phyloP scores from a whole-genome alignment of 2,888 invertebrate genomes.

The Syrista parreyssii region DNA sequence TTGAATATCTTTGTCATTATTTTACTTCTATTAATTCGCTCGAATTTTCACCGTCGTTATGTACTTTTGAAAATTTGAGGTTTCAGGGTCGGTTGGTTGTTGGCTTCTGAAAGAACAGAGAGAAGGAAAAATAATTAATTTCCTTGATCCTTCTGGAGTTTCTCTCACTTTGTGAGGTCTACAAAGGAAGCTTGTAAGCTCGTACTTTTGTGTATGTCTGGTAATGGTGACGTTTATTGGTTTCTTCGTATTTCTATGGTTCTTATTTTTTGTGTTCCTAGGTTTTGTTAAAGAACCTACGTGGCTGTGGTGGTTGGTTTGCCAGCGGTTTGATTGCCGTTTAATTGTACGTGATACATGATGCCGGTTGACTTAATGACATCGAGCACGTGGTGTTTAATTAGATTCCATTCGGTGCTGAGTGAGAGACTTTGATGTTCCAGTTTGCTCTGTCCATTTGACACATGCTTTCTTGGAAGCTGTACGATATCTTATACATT shows the following conservation, averaged over 20 bases:
- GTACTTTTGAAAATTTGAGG: background rate
- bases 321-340: background rate
- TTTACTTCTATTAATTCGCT: background rate
- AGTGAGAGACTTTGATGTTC: background rate
- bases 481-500: background rate
- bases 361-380: background rate
- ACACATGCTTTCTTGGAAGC: background rate
- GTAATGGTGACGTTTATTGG: background rate
- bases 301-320: background rate
- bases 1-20: background rate
- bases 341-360: background rate
- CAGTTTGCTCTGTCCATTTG: background rate
- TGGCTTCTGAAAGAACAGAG: background rate
- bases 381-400: background rate
- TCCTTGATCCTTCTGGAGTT: background rate
- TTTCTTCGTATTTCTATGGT: background rate
- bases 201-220: background rate
- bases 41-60: background rate
- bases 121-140: background rate
- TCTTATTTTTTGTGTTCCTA: too few species aligned
- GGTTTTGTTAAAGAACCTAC: too few species aligned
- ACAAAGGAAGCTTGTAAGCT: background rate
- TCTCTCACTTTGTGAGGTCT: background rate
- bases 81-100: background rate
- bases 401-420: background rate